Evolutionary conservation across 2,888 invertebrate genomes (phyloP), one percentile per base, ranked within the genome.

Genomic region (Drosophila limbata): DNA sequence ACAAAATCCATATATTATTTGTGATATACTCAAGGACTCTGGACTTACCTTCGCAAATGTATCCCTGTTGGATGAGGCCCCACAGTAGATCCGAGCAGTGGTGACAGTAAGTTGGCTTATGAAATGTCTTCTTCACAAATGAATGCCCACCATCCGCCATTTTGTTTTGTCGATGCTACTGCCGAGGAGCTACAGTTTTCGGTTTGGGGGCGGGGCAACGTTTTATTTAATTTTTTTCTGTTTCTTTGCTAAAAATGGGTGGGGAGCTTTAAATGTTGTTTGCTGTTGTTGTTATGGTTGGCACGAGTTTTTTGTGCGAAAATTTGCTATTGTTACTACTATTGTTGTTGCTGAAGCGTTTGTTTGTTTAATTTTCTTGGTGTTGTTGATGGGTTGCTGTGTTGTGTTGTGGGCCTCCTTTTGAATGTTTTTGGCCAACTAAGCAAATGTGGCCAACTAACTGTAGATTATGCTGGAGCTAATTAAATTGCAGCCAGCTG

Each of bases 81-180:
- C 99, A 99, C 93, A 99, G 96, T 95, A 99, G 96, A 94, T 99
- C 99, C 93, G 98, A 98, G 95, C 99, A 99, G 95, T 99, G 98
- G 95, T 99, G 99, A 95, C 99, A 99, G 95, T 99, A 99, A 92
- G 98, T 98, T 93, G 99, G 99, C 95, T 99, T 99, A 95, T 99
- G 99, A 95, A 99, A 99, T 94, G 98, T 99, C 95, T 99, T 99
- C 96, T 99, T 99, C 94, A 96, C 96, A 96, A 99, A 99, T 95
- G 97, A 98, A 95, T 99, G 99, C 93, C 98, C 98, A 94, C 96
- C 92, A 93, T 93, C 92, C 93, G 93, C 93, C 93, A 93, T 93
- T 93, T 93, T 93, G 92, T 84, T 90, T 45, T 76, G 28, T 28
- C 55, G 55, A 69, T 73, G 88, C 73, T 74, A 69, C 75, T 74